Evolutionary conservation across 2,113 vertebrate species (phyloP).

Genomic region (Sialia sialis): DNA sequence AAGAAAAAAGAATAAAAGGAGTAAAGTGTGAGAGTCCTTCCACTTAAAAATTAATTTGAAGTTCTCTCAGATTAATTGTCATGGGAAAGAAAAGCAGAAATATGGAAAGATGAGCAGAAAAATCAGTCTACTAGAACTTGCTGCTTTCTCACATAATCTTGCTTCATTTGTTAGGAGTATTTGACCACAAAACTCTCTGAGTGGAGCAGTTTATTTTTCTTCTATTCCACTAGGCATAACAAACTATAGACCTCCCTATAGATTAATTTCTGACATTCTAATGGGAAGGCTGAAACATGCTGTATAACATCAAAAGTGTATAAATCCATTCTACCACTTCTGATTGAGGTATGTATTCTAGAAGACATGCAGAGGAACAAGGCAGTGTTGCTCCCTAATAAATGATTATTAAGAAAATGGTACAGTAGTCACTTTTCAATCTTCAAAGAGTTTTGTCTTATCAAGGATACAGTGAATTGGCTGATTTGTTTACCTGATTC

Average conservation of each 20-base stretch:
- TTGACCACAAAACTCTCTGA: neutral
- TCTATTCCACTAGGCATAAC: neutral
- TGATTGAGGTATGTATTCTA: neutral
- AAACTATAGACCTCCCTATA: neutral
- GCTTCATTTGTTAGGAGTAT: neutral
- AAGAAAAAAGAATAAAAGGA: neutral
- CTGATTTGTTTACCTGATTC: conserved; percentile 35
- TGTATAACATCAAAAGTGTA: neutral
- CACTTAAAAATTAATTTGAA: neutral
- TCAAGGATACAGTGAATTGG: neutral
- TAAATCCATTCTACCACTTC: neutral
- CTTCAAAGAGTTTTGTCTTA: conserved; percentile 11
- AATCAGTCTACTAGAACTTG: neutral
- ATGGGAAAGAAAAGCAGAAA: neutral
- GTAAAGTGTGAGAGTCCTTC: neutral
- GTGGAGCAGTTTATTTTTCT: neutral
- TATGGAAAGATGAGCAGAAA: neutral
- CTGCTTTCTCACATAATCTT: neutral
- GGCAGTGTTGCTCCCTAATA: neutral
- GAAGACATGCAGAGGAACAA: neutral
- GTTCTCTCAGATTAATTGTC: neutral
- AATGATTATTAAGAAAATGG: neutral
- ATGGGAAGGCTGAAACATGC: neutral
- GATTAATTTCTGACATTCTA: neutral
- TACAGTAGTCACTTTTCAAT: conserved; percentile 10